Percentiles rank a stretch among this genome's conserved stretches.
phyloP scores from a whole-genome alignment of 2,113 vertebrate species.

The Numenius arquata region DNA sequence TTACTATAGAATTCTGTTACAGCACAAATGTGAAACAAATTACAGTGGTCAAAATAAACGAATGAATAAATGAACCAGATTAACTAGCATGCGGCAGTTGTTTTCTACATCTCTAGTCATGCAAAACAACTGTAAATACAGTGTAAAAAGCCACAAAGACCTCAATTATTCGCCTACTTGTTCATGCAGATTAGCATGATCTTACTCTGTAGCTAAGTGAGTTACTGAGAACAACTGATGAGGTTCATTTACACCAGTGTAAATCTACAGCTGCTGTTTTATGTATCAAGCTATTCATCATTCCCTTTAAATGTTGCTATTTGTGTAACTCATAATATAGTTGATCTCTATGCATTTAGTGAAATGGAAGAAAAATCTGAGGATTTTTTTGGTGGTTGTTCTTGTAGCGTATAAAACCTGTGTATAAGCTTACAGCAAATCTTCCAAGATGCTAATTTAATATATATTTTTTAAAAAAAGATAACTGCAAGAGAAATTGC shows the following conservation, averaged over 20 bases:
- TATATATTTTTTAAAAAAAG: not conserved
- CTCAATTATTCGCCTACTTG: constrained; percentile 14
- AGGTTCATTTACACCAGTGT: not conserved
- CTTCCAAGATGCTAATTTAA: not conserved
- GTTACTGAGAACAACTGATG: not conserved
- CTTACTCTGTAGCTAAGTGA: not conserved
- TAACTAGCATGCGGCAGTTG: not conserved
- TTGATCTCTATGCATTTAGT: not conserved
- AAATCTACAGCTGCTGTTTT: not conserved
- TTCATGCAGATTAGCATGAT: not conserved
- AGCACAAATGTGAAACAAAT: constrained; percentile 27
- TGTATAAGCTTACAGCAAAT: not conserved
- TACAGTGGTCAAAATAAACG: not conserved
- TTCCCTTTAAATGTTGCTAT: not conserved
- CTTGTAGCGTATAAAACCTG: not conserved
- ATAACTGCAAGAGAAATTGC: not conserved
- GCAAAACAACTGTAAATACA: constrained; percentile 23
- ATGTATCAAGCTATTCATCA: not conserved
- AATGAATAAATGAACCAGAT: not conserved
- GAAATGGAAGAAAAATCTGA: not conserved
- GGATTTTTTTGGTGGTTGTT: not conserved
- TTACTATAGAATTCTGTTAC: not conserved
- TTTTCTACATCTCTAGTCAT: not conserved
- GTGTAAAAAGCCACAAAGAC: not conserved
- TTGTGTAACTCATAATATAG: not conserved